A percentile compares a stretch with the other conserved stretches of the same genome.
Evolutionary conservation across 2,113 vertebrate species (phyloP).

Genomic region (Oncorhynchus gorbuscha): DNA sequence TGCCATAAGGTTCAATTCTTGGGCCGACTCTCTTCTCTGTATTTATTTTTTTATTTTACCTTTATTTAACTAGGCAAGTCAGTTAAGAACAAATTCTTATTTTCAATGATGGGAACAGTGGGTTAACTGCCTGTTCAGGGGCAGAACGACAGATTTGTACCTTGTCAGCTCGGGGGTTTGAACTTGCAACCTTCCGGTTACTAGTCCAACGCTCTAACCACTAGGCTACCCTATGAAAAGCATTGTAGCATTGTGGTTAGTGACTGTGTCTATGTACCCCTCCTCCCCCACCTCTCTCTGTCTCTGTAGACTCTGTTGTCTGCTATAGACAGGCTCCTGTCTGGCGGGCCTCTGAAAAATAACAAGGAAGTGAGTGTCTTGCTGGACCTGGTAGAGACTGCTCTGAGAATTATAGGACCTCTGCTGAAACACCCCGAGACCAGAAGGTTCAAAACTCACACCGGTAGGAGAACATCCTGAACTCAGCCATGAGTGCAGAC

Average conservation of each 20-base stretch:
- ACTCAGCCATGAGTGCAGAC: neutral
- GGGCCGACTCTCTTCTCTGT: too few relatives aligned
- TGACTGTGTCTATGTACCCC: neutral
- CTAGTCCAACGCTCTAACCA: too few relatives aligned
- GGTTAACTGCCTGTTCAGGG: too few relatives aligned
- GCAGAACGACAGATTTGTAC: too few relatives aligned
- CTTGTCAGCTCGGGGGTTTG: too few relatives aligned
- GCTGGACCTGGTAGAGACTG: conserved; percentile 52
- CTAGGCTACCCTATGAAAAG: too few relatives aligned
- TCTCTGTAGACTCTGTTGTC: conserved; percentile 51
- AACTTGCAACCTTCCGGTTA: too few relatives aligned
- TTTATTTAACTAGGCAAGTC: too few relatives aligned
- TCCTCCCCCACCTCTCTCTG: conserved; percentile 17
- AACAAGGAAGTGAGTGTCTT: conserved; percentile 54
- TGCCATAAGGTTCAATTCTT: too few relatives aligned
- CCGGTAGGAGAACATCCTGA: conserved; percentile 52
- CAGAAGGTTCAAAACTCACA: neutral
- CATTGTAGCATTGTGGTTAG: conserved; percentile 16
- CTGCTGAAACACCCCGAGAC: conserved; percentile 15
- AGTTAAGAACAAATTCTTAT: too few relatives aligned
- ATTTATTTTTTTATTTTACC: too few relatives aligned
- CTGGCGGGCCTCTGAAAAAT: conserved; percentile 9
- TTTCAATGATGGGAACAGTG: too few relatives aligned
- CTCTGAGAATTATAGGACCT: conserved; percentile 48
- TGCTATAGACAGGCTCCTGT: conserved; percentile 55